phyloP scores from a whole-genome alignment of 1,140 invertebrate species.

The Dendroctonus ponderosae region DNA sequence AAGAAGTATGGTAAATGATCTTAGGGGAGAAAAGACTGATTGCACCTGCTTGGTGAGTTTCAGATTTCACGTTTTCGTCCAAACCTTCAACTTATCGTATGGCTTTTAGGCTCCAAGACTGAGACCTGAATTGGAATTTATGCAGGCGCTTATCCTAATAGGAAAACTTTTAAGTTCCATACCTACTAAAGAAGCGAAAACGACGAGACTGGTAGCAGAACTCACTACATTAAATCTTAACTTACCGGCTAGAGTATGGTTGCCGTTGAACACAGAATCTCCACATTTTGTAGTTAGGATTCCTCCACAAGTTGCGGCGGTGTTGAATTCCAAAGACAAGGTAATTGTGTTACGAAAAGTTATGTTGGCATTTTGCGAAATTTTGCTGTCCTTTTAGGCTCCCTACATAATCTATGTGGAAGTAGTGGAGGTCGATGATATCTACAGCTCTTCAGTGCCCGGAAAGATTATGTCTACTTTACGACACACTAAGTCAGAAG shows the following conservation, averaged over 20 bases:
- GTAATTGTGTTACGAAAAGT: conserved; percentile 51
- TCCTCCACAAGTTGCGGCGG: conserved; percentile 89
- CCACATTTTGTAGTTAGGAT: conserved; percentile 87
- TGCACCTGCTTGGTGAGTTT: conserved; percentile 71
- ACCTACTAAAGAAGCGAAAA: conserved; percentile 93
- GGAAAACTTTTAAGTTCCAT: conserved; percentile 87
- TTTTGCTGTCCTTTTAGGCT: conserved; percentile 61
- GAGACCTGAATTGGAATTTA: conserved; percentile 83
- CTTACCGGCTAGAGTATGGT: conserved; percentile 95
- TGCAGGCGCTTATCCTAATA: conserved; percentile 82
- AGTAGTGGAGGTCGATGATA: conserved; percentile 88
- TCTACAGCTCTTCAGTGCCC: conserved; percentile 76
- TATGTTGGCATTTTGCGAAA: not conserved
- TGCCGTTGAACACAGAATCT: conserved; percentile 75
- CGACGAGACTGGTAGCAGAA: conserved; percentile 85
- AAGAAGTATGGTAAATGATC: conserved; percentile 72
- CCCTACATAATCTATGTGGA: conserved; percentile 98
- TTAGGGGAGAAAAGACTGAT: conserved; percentile 68
- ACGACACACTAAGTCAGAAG: conserved; percentile 90
- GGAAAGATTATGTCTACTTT: conserved; percentile 76
- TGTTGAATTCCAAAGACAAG: conserved; percentile 99
- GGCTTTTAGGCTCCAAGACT: conserved; percentile 71
- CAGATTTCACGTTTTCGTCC: not conserved
- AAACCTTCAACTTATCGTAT: not conserved
- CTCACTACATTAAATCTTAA: conserved; percentile 92